Conservation (phyloP, 2,888 invertebrate genomes). For the Cryptus armator region DNA sequence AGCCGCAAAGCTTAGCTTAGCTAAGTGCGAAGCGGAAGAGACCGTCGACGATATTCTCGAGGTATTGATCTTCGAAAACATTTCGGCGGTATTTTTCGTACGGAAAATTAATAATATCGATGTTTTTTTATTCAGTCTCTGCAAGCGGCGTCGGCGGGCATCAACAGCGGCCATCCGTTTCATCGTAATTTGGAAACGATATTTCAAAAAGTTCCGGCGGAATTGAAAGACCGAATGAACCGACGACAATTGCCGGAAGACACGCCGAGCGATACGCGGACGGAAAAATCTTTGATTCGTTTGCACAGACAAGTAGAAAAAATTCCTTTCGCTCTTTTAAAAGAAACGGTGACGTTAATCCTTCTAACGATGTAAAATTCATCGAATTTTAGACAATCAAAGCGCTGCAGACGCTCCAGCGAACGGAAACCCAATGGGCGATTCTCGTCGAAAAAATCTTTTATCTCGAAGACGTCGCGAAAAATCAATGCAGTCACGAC, state of each 20-base stretch:
- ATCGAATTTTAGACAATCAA: conserved; percentile 90
- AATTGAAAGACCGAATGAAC: conserved; percentile 91
- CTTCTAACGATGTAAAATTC: neutral
- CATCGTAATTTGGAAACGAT: conserved; percentile 95
- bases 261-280: conserved; percentile 89
- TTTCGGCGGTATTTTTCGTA: neutral
- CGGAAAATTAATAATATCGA: neutral
- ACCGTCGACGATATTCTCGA: conserved; percentile 97
- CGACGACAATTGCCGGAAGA: conserved; percentile 88
- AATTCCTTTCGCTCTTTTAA: neutral
- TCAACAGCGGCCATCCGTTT: conserved; percentile 91
- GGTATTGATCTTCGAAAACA: conserved; percentile 85
- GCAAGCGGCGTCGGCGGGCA: conserved; percentile 92
- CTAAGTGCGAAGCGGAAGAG: conserved; percentile 99
- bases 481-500: conserved; percentile 90
- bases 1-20: conserved; percentile 96
- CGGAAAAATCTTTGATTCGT: conserved; percentile 94
- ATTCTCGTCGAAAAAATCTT: conserved; percentile 92
- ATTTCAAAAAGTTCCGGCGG: conserved; percentile 93
- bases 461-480: conserved; percentile 94
- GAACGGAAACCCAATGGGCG: conserved; percentile 98
- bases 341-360: conserved; percentile 12
- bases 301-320: conserved; percentile 93
- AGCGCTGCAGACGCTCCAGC: conserved; percentile 95
- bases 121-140: conserved; percentile 88